Evolutionary conservation across 2,113 vertebrate species (phyloP).

Genomic region (Carollia perspicillata): DNA sequence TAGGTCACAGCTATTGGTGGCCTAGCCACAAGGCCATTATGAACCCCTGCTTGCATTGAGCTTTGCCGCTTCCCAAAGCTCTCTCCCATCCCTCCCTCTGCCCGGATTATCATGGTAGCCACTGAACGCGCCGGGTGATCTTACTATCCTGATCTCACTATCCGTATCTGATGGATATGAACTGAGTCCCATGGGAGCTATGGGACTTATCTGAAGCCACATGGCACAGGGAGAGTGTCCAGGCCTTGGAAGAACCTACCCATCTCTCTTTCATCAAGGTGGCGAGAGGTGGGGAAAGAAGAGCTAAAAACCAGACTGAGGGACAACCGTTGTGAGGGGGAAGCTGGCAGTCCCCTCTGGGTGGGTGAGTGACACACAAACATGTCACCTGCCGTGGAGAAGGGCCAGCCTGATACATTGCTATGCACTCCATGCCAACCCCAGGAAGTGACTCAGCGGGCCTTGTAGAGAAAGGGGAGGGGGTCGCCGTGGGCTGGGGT

Average conservation of each 20-base stretch:
- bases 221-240: neutral
- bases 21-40: neutral
- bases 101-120: neutral
- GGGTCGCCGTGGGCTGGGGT: neutral
- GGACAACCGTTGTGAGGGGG: neutral
- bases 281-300: neutral
- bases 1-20: neutral
- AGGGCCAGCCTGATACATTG: neutral
- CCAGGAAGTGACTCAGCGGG: neutral
- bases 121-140: rapidly evolving
- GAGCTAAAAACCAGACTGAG: neutral
- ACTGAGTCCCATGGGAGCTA: neutral
- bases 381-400: neutral
- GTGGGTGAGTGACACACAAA: neutral
- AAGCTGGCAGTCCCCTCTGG: neutral
- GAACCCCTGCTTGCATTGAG: rapidly evolving
- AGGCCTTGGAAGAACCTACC: neutral
- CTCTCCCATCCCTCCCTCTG: neutral
- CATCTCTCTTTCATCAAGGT: neutral
- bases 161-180: too few species aligned
- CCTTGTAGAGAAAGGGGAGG: neutral
- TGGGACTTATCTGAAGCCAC: neutral
- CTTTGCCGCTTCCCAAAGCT: neutral
- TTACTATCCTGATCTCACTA: too few species aligned
- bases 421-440: neutral